Base-by-base conservation (phyloP, 2,797 vertebrate genomes). In the Cirrhinus molitorella region DNA sequence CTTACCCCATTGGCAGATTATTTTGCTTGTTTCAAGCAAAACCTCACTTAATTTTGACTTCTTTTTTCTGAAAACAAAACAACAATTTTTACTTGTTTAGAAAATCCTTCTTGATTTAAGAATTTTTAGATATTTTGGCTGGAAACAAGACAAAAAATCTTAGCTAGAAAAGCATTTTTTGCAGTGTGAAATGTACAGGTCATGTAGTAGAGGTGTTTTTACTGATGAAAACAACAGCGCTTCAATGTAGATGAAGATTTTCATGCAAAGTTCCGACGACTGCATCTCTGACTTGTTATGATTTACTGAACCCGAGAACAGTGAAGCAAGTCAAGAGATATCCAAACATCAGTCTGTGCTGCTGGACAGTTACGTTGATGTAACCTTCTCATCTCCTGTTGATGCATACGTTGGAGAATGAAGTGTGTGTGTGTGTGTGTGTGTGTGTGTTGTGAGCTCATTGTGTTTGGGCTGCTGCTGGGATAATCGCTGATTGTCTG, bases 401-500 rank as follows among this genome's bases (percentile, higher is more conserved):
- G 71, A 53, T 74, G 51, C 71, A 74, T 37, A 31, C 28, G 12
- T 55, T 74, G 72, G 72, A 74, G 72, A 75, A 37, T 40, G 51
- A n/a, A 0, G 59, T 14, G 13, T 43, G 16, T 43, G 65, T 55
- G 78, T 25, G 31, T 78, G 75, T 49, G 61, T 79, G 73, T 59
- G 21, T 66, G 77, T 45, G 79, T 71, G 49, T 70, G 34, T n/a
- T n/a, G n/a, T 73, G 43, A 84, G 80, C 66, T 83, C 53, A 76
- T 74, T 93, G 91, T 91, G 94, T 97, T 96, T 97, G 96, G 96
- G 95, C 93, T 96, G 93, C 95, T 96, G 93, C 96, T 95, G 97
- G 96, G 97, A 97, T 96, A 94, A 93, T 96, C 97, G 97, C 97
- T 99, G 97, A 99, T 98, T 96, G 97, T 99, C 95, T 97, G 97